A percentile compares a stretch with the other conserved stretches of the same genome.
Evolutionary conservation across 2,113 vertebrate genomes (phyloP).

Genomic region (Tragulus kanchil): DNA sequence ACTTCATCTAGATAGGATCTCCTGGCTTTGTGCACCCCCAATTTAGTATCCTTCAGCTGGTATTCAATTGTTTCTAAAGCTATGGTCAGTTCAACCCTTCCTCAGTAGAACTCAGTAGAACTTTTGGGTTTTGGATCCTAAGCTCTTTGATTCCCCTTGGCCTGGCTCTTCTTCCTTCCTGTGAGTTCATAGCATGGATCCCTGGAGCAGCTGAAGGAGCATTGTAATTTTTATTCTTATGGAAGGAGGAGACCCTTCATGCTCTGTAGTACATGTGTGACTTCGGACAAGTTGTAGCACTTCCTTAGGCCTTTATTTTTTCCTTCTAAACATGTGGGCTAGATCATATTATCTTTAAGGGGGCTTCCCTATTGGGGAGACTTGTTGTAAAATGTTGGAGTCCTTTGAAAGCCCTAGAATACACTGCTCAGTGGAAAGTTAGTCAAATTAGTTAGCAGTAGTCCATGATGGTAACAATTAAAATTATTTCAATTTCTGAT

Average conservation of each 20-base stretch:
- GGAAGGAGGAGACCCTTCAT: background rate
- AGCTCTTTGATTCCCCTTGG: background rate
- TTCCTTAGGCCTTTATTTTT: slow-evolving; percentile 30
- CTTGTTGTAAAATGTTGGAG: background rate
- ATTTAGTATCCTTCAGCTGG: slow-evolving; percentile 29
- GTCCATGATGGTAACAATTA: slow-evolving; percentile 5
- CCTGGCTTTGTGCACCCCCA: slow-evolving; percentile 41
- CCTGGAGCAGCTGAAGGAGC: background rate
- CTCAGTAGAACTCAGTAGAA: background rate
- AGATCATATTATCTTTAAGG: slow-evolving; percentile 56
- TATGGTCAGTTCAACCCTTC: slow-evolving; percentile 58
- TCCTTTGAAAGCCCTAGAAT: slow-evolving; percentile 31
- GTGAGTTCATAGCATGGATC: background rate
- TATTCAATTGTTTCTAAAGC: slow-evolving; percentile 57
- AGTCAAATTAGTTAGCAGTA: slow-evolving; percentile 9
- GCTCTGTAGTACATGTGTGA: background rate
- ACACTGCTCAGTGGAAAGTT: slow-evolving; percentile 23
- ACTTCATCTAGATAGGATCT: slow-evolving; percentile 5
- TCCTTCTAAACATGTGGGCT: background rate
- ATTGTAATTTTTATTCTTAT: background rate
- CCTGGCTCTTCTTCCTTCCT: background rate
- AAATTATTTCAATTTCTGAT: slow-evolving; percentile 32
- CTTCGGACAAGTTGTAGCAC: background rate
- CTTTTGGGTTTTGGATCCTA: slow-evolving; percentile 55
- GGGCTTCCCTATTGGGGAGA: background rate